These are phyloP conservation scores for Eilema caniola DNA, from an alignment of 2,888 invertebrate genomes.

Conservation along the genomic window DNA sequence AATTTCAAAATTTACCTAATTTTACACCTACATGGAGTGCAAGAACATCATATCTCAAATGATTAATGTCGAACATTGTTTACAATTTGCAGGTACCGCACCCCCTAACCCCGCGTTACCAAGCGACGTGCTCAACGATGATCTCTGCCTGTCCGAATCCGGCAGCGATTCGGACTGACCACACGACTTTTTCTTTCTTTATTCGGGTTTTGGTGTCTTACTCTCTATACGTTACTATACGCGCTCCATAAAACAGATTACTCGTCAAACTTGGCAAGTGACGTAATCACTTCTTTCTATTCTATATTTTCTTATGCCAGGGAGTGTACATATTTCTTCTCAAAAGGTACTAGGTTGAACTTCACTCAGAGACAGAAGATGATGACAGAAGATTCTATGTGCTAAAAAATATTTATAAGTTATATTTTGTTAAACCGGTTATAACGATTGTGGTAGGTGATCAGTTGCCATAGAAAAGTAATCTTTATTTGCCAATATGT, in stretches of 20 bases:
- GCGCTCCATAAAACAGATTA: constrained; percentile 43
- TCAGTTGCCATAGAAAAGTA: neutral
- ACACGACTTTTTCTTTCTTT: constrained; percentile 55
- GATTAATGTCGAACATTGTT: neutral
- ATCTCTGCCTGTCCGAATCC: constrained; percentile 95
- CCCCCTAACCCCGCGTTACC: constrained; percentile 77
- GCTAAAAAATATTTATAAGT: neutral
- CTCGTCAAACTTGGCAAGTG: constrained; percentile 54
- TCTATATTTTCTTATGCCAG: constrained; percentile 24
- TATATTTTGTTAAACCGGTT: neutral
- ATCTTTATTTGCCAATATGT: neutral
- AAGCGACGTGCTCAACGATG: constrained; percentile 92
- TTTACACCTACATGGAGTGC: too few relatives aligned
- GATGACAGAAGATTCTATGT: neutral
- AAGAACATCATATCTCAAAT: neutral
- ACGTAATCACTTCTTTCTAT: constrained; percentile 26
- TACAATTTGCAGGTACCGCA: constrained; percentile 56
- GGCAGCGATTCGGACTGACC: constrained; percentile 92
- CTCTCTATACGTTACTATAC: constrained; percentile 44
- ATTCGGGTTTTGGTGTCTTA: constrained; percentile 53
- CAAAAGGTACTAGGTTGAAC: constrained; percentile 3
- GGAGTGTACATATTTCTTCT: constrained; percentile 13
- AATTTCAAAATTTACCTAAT: too few relatives aligned
- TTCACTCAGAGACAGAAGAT: constrained; percentile 8
- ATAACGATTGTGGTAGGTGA: neutral